These are phyloP conservation scores for Pygocentrus nattereri DNA, from an alignment of 2,797 vertebrate genomes.

Conservation along the genomic window DNA sequence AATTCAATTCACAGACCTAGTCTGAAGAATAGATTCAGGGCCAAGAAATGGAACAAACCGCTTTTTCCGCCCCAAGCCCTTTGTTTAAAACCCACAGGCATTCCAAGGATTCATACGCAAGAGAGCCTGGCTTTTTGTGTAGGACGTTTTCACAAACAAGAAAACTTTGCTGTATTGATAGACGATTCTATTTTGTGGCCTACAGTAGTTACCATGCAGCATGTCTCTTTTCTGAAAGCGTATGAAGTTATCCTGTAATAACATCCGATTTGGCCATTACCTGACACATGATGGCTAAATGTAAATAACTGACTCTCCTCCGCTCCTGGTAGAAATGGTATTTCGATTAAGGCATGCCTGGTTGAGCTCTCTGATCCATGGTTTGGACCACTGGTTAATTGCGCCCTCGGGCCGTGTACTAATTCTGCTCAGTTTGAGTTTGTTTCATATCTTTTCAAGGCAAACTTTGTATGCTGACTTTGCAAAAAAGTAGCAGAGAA, in stretches of 20 bases:
- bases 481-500: neutral
- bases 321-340: neutral
- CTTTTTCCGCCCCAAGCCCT: neutral
- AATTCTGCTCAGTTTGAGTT: conserved; percentile 2
- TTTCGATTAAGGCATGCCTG: conserved; percentile 28
- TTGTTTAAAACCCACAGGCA: conserved; percentile 9
- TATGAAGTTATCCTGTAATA: neutral
- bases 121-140: neutral
- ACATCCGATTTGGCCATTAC: neutral
- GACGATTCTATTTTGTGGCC: neutral
- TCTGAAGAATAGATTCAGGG: conserved; percentile 5
- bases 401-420: neutral
- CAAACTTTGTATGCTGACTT: neutral
- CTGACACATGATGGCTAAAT: neutral
- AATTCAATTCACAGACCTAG: conserved; percentile 40
- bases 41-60: conserved; percentile 1
- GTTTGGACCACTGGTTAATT: conserved; percentile 30
- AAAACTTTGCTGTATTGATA: neutral
- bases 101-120: neutral
- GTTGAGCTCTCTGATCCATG: conserved; percentile 1
- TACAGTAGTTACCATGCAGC: neutral
- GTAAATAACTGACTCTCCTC: conserved; percentile 2
- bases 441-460: neutral
- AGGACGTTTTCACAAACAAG: too few species aligned
- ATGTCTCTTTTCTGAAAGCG: neutral